Base-by-base conservation (phyloP, 1,140 invertebrate species). In the Linepithema humile region DNA sequence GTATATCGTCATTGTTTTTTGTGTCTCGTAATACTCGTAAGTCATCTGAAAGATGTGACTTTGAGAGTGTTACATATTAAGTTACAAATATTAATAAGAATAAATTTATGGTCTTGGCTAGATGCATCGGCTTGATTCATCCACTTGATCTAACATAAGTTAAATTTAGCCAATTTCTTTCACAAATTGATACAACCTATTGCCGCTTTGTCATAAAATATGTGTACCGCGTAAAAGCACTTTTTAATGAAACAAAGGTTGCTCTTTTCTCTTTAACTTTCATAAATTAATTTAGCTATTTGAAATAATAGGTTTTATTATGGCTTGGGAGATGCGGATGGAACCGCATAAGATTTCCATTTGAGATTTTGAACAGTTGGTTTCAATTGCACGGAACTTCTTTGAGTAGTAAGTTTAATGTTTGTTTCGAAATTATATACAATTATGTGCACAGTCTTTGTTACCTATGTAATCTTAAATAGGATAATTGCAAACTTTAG, bases 241-340 rank as follows among this genome's bases (percentile, higher is more conserved):
- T n/a, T 29, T 26, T 57, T 50, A 23, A 50, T 48, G 9, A 64
- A 45, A 29, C 9, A 32, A 45, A 75, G n/a, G 17, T 45, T 9
- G n/a, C 1, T 17, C 15, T 69, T 17, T 29, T n/a, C 20, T n/a
- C 15, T 48, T 60, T 3, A 26, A 29, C 26, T 15, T 26, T 78
- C 74, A 40, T 77, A 69, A 69, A 69, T 67, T 78, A 78, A 78
- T 78, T 69, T 17, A 55, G 5, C 10, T 1, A 9, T 53, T 78
- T 69, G 20, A 43, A 40, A 77, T 23, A 10, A 3, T 38, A 59
- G 2, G 10, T 67, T 53, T 67, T 2, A 29, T 40, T 9, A 3
- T 29, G 10, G 6, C 4, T 48, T 20, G 32, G 12, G 10, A 23
- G 43, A 53, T 1, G 12, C 0, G 12, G 6, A 35, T 74, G n/a